phyloP scores from a whole-genome alignment of 1,140 invertebrate species.

The Parapsyche elsis region DNA sequence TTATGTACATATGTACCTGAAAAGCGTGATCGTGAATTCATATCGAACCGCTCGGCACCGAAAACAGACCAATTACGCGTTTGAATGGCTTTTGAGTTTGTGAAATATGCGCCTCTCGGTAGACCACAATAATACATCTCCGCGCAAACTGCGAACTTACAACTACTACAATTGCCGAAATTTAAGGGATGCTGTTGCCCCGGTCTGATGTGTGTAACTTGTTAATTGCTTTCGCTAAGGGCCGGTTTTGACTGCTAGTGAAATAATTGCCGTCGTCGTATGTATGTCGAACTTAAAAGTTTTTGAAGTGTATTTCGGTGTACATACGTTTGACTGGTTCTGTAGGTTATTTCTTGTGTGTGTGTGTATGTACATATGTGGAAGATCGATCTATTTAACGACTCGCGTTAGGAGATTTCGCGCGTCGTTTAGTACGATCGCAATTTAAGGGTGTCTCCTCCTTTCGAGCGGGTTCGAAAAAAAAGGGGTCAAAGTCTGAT shows the following conservation, averaged over 20 bases:
- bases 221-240: slow-evolving; percentile 52
- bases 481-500: not conserved
- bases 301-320: not conserved
- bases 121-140: slow-evolving; percentile 22
- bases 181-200: not conserved
- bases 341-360: no score
- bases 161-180: slow-evolving; percentile 1
- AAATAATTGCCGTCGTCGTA: slow-evolving; percentile 16
- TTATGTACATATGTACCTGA: no score
- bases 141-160: slow-evolving; percentile 21
- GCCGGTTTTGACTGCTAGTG: not conserved
- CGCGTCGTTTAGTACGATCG: not conserved
- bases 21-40: no score
- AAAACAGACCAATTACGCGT: slow-evolving; percentile 34
- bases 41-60: not conserved
- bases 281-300: not conserved
- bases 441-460: not conserved
- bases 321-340: not conserved
- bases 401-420: no score
- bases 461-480: not conserved
- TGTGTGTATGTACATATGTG: no score
- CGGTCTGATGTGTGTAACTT: slow-evolving; percentile 43
- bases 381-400: no score
- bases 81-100: slow-evolving; percentile 16
- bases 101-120: slow-evolving; percentile 17